Conservation (phyloP, 2,888 invertebrate species). For the Pseudoips prasinana region DNA sequence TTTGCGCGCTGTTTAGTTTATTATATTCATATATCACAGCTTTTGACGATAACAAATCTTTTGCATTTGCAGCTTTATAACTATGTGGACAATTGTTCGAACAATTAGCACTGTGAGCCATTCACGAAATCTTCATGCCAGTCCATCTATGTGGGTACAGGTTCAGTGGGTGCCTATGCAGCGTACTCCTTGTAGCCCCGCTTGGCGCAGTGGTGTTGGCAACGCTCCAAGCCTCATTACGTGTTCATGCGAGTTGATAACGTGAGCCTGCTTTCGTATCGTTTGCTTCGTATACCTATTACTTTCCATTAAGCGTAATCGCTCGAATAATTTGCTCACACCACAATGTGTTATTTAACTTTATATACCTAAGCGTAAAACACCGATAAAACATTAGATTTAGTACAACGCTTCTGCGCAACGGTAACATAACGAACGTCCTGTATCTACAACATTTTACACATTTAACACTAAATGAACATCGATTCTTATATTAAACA, state of each 20-base stretch:
- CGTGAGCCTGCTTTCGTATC: neutral
- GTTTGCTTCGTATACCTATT: constrained; percentile 13
- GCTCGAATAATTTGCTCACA: constrained; percentile 76
- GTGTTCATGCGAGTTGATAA: no score
- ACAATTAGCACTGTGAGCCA: constrained; percentile 60
- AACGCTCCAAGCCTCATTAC: neutral
- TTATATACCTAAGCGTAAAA: constrained; percentile 72
- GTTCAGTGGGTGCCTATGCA: neutral
- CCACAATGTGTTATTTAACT: constrained; percentile 58
- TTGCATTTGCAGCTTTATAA: constrained; percentile 77
- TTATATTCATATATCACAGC: constrained; percentile 79
- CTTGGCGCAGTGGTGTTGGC: neutral
- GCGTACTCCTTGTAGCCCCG: neutral
- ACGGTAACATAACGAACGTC: constrained; percentile 34
- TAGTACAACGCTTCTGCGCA: constrained; percentile 54
- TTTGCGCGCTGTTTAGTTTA: constrained; percentile 62
- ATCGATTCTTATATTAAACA: constrained; percentile 70
- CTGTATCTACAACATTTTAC: constrained; percentile 42
- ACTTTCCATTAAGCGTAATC: constrained; percentile 41
- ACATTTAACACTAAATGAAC: constrained; percentile 63
- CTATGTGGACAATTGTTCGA: constrained; percentile 74
- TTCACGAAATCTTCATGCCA: constrained; percentile 14
- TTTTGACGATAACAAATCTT: constrained; percentile 82
- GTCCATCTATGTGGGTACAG: neutral
- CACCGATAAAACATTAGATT: constrained; percentile 65